Conservation (phyloP, 1,140 invertebrate genomes). For the Lucilia cuprina region DNA sequence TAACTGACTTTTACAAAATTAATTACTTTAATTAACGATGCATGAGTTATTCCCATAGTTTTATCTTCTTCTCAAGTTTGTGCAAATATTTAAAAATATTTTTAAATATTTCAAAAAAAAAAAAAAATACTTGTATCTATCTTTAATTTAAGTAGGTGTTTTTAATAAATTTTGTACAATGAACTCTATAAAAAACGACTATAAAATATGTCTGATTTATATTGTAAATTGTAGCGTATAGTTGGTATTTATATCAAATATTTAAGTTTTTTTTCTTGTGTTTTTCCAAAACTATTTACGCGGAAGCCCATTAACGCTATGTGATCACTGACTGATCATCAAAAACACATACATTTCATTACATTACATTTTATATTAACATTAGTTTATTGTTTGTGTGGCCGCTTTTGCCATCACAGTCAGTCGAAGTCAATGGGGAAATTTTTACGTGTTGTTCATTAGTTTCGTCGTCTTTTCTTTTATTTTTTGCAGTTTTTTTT, state of each 20-base stretch:
- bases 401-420: neutral
- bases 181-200: neutral
- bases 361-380: no score
- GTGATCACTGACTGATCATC: neutral
- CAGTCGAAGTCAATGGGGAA: neutral
- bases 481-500: no score
- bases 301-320: constrained; percentile 8
- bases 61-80: no score
- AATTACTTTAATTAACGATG: neutral
- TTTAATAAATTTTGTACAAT: neutral
- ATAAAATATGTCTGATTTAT: neutral
- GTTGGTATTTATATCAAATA: neutral
- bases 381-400: neutral
- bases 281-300: neutral
- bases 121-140: no score
- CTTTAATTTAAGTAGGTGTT: neutral
- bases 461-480: neutral
- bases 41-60: no score
- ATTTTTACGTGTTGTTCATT: constrained; percentile 8
- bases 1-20: neutral
- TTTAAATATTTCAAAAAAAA: no score
- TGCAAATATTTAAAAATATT: no score
- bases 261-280: neutral
- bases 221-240: neutral
- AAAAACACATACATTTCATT: neutral